phyloP scores from a whole-genome alignment of 2,113 vertebrate species.

The Panthera leo region DNA sequence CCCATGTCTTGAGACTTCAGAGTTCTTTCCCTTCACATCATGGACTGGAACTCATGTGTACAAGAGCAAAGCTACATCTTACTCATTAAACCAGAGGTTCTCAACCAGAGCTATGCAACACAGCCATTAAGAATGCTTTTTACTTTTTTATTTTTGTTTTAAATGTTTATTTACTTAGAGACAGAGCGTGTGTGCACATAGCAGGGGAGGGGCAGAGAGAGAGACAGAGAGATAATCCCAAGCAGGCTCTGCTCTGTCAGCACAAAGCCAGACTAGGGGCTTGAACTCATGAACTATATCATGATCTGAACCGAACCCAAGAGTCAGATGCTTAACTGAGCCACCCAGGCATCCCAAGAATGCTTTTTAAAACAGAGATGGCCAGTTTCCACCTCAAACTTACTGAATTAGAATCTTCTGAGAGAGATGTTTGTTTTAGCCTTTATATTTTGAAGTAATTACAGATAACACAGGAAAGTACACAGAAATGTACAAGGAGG shows the following conservation, averaged over 20 bases:
- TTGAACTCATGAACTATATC: too few species aligned
- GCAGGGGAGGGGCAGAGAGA: too few species aligned
- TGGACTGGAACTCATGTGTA: rapidly evolving
- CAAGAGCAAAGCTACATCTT: not conserved
- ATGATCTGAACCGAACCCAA: too few species aligned
- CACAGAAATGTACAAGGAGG: not conserved
- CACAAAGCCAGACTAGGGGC: too few species aligned
- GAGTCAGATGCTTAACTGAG: too few species aligned
- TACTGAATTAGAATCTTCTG: not conserved
- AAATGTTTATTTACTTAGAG: too few species aligned
- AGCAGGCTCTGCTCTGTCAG: too few species aligned
- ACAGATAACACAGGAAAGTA: not conserved
- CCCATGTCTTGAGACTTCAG: not conserved
- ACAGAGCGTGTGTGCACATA: too few species aligned
- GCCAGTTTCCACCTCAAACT: not conserved
- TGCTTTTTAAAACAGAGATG: not conserved
- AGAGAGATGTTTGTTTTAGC: not conserved
- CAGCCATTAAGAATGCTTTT: not conserved
- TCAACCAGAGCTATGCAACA: not conserved
- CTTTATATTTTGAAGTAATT: not conserved
- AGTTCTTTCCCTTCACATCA: not conserved
- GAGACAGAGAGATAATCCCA: too few species aligned
- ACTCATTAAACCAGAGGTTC: not conserved
- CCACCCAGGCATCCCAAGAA: not conserved
- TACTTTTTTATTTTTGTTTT: not conserved